Evolutionary conservation across 1,140 invertebrate genomes (phyloP), one percentile per base, ranked within the genome.

Genomic region (Pseudomyrmex pallidus): DNA sequence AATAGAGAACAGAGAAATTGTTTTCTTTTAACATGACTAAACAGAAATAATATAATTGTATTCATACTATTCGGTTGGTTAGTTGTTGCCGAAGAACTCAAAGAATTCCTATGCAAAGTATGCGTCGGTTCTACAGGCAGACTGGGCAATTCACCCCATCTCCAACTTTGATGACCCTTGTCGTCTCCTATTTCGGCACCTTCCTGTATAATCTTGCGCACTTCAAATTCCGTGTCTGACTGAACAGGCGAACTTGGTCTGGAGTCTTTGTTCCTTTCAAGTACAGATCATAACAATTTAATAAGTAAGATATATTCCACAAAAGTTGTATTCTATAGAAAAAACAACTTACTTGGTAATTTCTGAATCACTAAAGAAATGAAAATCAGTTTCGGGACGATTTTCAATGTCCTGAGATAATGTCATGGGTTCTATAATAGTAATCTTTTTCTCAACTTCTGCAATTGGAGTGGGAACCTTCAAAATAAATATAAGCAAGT

Each of bases 61-160:
- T 90, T 91, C 91, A 87, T 85, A 94, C 93, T 90, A 68, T 87
- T 93, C 1, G 90, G 68, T 8, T 91, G 85, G 50, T 85, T 90
- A 12, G 84, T 78, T 13, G 85, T 67, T 10, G 87, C 84, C 8
- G 89, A 78, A 2, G 92, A 87, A 70, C 83, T 92, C 44, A 93
- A 72, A 8, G 91, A 90, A 89, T 90, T 92, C 52, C 91, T 91
- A 56, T 92, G 91, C 9, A 91, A 90, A 7, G 44, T n/a, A 44
- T 91, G 90, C 7, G 83, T 85, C 0, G 89, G 82, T 7, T 94
- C 94, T 0, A 90, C 91, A 48, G 93, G 92, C 52, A 92, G 92
- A 86, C 91, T 96, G 0, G 99, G 99, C 63, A 99, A 95, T 92
- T 99, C 98, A 44, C 99, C 99, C 99, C 99, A 99, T 87, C 97